Evolutionary conservation across 2,113 vertebrate species (phyloP), one percentile per base, ranked within the genome.

Genomic region (Tautogolabrus adspersus): DNA sequence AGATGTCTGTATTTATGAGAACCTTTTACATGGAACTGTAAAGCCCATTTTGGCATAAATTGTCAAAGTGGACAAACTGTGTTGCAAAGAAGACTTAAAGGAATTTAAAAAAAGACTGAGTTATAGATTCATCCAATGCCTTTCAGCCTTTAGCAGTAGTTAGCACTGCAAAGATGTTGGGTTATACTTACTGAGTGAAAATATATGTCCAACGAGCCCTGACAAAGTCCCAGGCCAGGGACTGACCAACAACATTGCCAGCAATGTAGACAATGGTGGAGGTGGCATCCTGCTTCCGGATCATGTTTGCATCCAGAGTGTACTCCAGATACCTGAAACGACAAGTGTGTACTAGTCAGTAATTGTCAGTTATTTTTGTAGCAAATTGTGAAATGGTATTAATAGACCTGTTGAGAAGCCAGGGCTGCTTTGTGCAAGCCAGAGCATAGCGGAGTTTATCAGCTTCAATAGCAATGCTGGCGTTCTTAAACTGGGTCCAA

Each of bases 191-290:
- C 98, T 97, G 88, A 0, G 0, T 51, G 68, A 95, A 97, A 46
- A 99, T 93, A 0, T 12, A 94, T 15, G 30, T 78, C 97, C 97
- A 99, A 34, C 92, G 94, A 49, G 65, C 44, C 8, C 94, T 93
- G 62, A 98, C 56, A 57, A 99, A 99, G 79, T 98, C 95, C 98
- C 98, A 99, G 1, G 76, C 95, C 91, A 99, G 90, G n/a, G 89
- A 0, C 60, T 98, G 97, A 9, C 98, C 98, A 0, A 93, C 2
- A 23, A 96, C 94, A 0, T 98, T 99, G 66, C 21, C 83, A 68
- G 96, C 93, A 0, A 99, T 96, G 90, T 91, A 95, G 88, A 82
- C 91, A 83, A 99, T 97, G 19, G 97, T 98, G 83, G 95, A 91
- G 10, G 95, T 96, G 61, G 96, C 95, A 0, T 99, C 98, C 86